Evolutionary conservation across 2,113 vertebrate species (phyloP), one percentile per base, ranked within the genome.

Genomic region (Neodon shergylaensis): DNA sequence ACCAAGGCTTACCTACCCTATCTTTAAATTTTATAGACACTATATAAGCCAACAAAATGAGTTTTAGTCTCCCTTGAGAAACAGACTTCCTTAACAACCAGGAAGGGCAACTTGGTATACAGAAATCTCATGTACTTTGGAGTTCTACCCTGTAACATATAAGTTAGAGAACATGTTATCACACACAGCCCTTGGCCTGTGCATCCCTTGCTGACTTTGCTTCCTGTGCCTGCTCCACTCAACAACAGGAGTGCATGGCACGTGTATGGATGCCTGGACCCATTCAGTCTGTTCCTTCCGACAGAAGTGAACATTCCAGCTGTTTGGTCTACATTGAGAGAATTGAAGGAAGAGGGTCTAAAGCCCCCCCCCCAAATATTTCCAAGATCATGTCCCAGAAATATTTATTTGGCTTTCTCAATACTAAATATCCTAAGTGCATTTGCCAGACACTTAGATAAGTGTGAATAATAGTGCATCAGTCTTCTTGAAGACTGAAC

Each of bases 1-100:
- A 33, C 31, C 63, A 4, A 24, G 42, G 21, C 72, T 52, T 61
- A 68, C 39, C 17, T 74, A 96, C 42, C 79, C 65, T 91, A 8
- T 65, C n/a, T 87, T 97, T 90, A 90, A 93, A 42, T 72, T 94
- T 95, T 93, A 93, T 65, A 91, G 92, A 49, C 70, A 83, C 86
- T 88, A 14, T 16, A n/a, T 81, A 77, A 63, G 21, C 68, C 33
- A 90, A 36, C 73, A 91, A 77, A 79, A 58, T 61, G 36, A 88
- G 33, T 28, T 87, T n/a, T 91, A 4, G 44, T 81, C 74, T 58
- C 24, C 11, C 36, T 74, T 95, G 86, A 95, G 42, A 95, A 92
- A 49, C 12, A 22, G 14, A 63, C 68, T 61, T 92, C 84, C 44
- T 4, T 42, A 88, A 85, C 82, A 82, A 78, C n/a, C 63, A 14